Base-by-base conservation (phyloP, 2,888 invertebrate genomes). In the Microctonus hyperodae region DNA sequence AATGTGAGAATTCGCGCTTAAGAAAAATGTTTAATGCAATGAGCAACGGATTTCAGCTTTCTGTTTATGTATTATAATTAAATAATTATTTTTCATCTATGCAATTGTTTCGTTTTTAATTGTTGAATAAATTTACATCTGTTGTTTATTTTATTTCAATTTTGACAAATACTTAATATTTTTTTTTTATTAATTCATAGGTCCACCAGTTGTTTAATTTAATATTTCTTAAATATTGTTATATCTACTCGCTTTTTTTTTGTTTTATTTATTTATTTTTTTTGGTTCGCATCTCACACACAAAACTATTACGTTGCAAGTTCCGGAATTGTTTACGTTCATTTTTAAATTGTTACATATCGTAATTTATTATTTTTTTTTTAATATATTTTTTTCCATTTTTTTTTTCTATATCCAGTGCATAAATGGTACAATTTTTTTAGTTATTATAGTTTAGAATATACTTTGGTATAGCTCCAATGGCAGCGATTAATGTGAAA, bases 381-480 rank as follows among this genome's bases (percentile, higher is more conserved):
- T 59, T 22, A 22, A 4, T 50, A 31, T 61, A 51, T n/a, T 69
- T 50, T 57, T 68, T 63, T 59, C 67, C 37, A 57, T 56, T 62
- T 66, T 67, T 64, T 51, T 65, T 59, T 31, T 69, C 70, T 69
- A 68, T 72, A 72, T 73, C 69, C 74, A 72, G 72, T 75, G 75
- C 72, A 75, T 72, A 72, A 65, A 75, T 73, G 71, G 71, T 71
- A 70, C 69, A 70, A 73, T 72, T 75, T 69, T n/a, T n/a, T 68
- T 72, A 73, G 76, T 77, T 78, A 78, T 75, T 74, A 75, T 79
- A 81, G 77, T 81, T 81, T 81, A 81, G 81, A 81, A 81, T 81
- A 79, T 81, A 79, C 74, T 80, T 78, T 78, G 78, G 76, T 77
- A 78, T 78, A 78, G 77, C 76, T 79, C 76, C 74, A 74, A 76